phyloP scores from a whole-genome alignment of 2,888 invertebrate genomes.

The Volucella inflata region DNA sequence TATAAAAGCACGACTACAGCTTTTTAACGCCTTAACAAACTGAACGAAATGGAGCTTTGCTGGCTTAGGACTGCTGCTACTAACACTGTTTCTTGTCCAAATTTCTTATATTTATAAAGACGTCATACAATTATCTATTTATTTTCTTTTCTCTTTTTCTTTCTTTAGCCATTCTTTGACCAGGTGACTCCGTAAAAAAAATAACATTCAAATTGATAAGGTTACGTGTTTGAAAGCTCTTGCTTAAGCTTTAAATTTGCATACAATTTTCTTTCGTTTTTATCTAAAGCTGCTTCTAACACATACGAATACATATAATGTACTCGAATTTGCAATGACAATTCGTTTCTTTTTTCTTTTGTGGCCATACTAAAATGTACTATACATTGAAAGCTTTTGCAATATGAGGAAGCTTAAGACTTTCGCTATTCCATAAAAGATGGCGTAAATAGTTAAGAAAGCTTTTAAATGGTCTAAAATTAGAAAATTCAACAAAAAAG shows the following conservation, averaged over 20 bases:
- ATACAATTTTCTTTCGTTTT: conserved; percentile 9
- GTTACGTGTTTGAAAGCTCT: conserved; percentile 41
- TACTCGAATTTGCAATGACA: too few species aligned
- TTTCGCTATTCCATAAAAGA: too few species aligned
- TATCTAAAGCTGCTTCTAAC: conserved; percentile 14
- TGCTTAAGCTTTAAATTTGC: neutral
- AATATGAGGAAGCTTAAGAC: too few species aligned
- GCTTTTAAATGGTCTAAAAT: too few species aligned
- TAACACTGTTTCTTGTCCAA: neutral
- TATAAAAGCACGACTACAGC: neutral
- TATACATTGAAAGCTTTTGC: too few species aligned
- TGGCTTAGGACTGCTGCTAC: too few species aligned
- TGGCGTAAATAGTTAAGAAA: too few species aligned
- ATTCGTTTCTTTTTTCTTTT: too few species aligned
- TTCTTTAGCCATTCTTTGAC: conserved; percentile 65
- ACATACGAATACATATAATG: too few species aligned
- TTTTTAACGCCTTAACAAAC: neutral
- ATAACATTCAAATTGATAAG: conserved; percentile 34
- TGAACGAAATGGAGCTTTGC: conserved; percentile 40
- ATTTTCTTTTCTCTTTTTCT: conserved; percentile 37
- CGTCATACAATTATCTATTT: neutral
- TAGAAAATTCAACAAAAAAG: too few species aligned
- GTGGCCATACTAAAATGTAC: too few species aligned
- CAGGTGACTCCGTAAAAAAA: conserved; percentile 56
- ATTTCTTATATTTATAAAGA: conserved; percentile 5